These are phyloP conservation scores for Coenonympha glycerion DNA, from an alignment of 2,888 invertebrate species.

Conservation along the genomic window DNA sequence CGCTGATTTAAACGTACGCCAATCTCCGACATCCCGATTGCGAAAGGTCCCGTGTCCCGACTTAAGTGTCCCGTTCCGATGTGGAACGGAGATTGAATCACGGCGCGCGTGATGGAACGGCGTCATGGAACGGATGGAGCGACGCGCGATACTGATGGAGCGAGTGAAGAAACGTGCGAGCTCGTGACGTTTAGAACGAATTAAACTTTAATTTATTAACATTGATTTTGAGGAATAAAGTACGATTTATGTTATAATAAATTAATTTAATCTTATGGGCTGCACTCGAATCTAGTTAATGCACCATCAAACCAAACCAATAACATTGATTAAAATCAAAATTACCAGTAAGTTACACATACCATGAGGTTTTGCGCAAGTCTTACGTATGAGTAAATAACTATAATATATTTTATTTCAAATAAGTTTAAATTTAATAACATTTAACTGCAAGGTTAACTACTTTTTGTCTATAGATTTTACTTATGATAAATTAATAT, in stretches of 20 bases:
- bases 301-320: too few relatives aligned
- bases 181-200: constrained; percentile 1
- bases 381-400: too few relatives aligned
- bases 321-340: too few relatives aligned
- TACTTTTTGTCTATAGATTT: too few relatives aligned
- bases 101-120: constrained; percentile 12
- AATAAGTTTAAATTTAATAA: too few relatives aligned
- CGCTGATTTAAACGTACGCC: constrained; percentile 3
- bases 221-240: not conserved
- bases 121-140: too few relatives aligned
- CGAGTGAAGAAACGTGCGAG: constrained; percentile 3
- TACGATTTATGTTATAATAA: not conserved
- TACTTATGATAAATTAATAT: too few relatives aligned
- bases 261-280: not conserved
- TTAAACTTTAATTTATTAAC: constrained; percentile 1
- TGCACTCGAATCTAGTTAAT: too few relatives aligned
- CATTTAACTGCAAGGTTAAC: too few relatives aligned
- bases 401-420: too few relatives aligned
- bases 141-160: constrained; percentile 1
- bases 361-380: too few relatives aligned
- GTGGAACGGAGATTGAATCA: constrained; percentile 22
- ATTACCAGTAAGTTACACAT: too few relatives aligned
- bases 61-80: constrained; percentile 16
- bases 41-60: constrained; percentile 11
- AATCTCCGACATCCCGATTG: constrained; percentile 11